Percentiles rank a stretch among this genome's conserved stretches.
Evolutionary conservation across 53 echinoderm and acorn worm genomes (phyloP).

Genomic region (Stichopus horrens): DNA sequence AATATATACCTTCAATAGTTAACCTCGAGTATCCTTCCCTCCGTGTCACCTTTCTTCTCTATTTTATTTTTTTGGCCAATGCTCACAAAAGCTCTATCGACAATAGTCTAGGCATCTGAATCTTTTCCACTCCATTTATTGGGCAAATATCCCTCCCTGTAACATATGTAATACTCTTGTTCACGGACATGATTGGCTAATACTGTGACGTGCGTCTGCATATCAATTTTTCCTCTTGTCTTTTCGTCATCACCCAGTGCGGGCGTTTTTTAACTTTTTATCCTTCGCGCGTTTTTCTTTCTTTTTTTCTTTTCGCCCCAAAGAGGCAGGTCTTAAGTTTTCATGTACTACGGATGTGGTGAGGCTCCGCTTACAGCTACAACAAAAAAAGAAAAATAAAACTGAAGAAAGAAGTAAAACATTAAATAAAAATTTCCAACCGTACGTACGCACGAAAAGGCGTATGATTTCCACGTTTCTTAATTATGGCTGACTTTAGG

Average conservation of each 20-base stretch:
- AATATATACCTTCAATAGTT: background rate
- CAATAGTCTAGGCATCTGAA: background rate
- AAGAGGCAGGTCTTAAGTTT: too few species aligned
- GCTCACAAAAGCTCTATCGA: background rate
- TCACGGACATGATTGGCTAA: background rate
- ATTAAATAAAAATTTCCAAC: too few species aligned
- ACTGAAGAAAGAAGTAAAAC: too few species aligned
- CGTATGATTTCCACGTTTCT: background rate
- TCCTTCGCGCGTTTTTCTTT: background rate
- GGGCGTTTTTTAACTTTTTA: background rate
- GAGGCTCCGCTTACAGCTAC: background rate
- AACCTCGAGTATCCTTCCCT: background rate
- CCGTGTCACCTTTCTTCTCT: too few species aligned
- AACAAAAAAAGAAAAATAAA: background rate
- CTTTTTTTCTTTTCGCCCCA: too few species aligned
- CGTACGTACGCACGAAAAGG: background rate
- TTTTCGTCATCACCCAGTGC: background rate
- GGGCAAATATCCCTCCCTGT: background rate
- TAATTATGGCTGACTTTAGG: background rate
- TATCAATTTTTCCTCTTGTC: background rate
- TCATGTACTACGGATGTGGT: background rate
- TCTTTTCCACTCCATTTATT: conserved; percentile 35
- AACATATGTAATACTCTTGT: conserved; percentile 17
- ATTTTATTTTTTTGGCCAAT: background rate
- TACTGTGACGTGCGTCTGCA: conserved; percentile 7